Conservation (phyloP, 2,113 vertebrate species). For the Andinoacara biseriatus region DNA sequence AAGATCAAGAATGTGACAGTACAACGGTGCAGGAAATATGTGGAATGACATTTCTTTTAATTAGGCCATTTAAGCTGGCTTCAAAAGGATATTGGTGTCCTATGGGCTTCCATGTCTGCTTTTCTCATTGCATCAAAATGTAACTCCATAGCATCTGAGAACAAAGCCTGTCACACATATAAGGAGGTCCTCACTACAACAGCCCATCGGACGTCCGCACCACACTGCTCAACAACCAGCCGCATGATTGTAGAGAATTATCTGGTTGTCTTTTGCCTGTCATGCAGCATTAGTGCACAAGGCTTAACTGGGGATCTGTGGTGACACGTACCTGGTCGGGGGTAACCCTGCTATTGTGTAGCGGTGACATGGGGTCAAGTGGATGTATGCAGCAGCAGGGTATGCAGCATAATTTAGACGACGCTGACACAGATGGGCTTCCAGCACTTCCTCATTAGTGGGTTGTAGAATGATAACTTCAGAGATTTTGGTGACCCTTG, state of each 20-base stretch:
- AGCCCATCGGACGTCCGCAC: constrained; percentile 29
- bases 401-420: constrained; percentile 29
- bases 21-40: not conserved
- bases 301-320: constrained; percentile 47
- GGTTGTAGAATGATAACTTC: constrained; percentile 60
- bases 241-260: constrained; percentile 55
- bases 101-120: constrained; percentile 3
- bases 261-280: constrained; percentile 73
- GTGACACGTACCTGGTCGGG: constrained; percentile 71
- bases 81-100: not conserved
- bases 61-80: constrained; percentile 2
- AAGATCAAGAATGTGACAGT: not conserved
- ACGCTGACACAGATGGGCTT: constrained; percentile 58
- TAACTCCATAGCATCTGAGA: constrained; percentile 20
- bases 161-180: constrained; percentile 62
- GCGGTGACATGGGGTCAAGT: constrained; percentile 74
- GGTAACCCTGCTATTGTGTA: constrained; percentile 72
- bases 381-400: constrained; percentile 61
- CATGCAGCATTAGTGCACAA: constrained; percentile 67
- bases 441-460: constrained; percentile 51
- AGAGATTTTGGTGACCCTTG: constrained; percentile 39
- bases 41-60: not conserved
- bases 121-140: constrained; percentile 26
- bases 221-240: constrained; percentile 46
- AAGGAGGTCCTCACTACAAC: constrained; percentile 40